Evolutionary conservation across 2,113 vertebrate genomes (phyloP), one percentile per base, ranked within the genome.

Genomic region (Tetrao urogallus): DNA sequence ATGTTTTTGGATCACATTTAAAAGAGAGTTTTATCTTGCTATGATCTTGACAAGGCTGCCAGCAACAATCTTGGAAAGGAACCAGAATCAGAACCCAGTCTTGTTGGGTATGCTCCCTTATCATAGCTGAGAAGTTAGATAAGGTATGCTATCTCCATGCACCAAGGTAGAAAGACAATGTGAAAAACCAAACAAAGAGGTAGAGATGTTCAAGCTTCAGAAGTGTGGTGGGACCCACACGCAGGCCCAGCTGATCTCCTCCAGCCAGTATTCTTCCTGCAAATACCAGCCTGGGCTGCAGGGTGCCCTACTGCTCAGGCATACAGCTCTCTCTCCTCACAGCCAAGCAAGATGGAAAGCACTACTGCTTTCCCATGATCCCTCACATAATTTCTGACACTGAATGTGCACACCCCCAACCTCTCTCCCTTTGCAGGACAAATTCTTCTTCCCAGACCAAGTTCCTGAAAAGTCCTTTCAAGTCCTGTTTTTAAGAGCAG

Each of bases 401-500:
- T 27, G 36, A 88, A n/a, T 71, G 52, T 67, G 56, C n/a, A 47
- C 81, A 47, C 2, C 5, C 34, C 7, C 34, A 34, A 7, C 15
- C 67, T 48, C 7, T 18, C 34, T 78, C 54, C 18, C 61, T 75
- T 75, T 0, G 0, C 20, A 57, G 34, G 8, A 2, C 30, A 75
- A 71, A 27, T 75, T 75, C 32, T 70, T 86, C 56, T 38, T 75
- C 56, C 15, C 8, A 10, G 50, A 86, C 47, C n/a, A 90, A 86
- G 38, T 86, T 30, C 28, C 10, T 45, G 57, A n/a, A 38, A 90
- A 88, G 24, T 66, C 40, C n/a, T 94, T 92, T 88, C 34, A 83
- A 86, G 69, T 86, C 36, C 40, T 61, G 16, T 88, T 94, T 93
- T 83, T 57, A 81, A 90, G 90, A 47, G 66, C 38, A 74, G 32